Conservation (phyloP, 2,888 invertebrate genomes). For the Griposia aprilina region DNA sequence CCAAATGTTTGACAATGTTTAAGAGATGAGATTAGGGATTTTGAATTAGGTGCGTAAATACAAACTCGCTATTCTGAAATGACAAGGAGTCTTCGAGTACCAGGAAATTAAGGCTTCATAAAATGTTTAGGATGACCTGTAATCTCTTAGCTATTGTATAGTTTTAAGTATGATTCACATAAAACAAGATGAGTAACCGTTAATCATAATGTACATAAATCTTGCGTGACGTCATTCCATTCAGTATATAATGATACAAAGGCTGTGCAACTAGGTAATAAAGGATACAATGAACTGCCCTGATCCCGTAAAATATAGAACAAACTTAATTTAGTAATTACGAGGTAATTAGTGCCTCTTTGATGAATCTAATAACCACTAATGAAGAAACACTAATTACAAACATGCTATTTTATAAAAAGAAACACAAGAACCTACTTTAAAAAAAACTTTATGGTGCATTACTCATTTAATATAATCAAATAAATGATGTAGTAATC, state of each 20-base stretch:
- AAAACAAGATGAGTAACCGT: constrained; percentile 71
- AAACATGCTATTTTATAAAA: constrained; percentile 12
- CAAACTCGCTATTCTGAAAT: constrained; percentile 22
- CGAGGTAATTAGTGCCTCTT: neutral
- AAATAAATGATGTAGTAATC: constrained; percentile 63
- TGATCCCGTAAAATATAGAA: constrained; percentile 13
- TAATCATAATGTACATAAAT: constrained; percentile 74
- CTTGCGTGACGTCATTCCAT: constrained; percentile 70
- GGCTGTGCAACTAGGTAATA: constrained; percentile 1
- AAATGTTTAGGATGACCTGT: constrained; percentile 34
- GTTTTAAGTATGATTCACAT: constrained; percentile 63
- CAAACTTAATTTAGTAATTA: neutral
- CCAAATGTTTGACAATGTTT: constrained; percentile 55
- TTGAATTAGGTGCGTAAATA: constrained; percentile 24
- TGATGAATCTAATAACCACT: neutral
- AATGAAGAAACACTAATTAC: constrained; percentile 6
- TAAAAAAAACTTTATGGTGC: constrained; percentile 44
- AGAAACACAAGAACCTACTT: constrained; percentile 19
- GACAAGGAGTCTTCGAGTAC: neutral
- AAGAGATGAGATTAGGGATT: constrained; percentile 48
- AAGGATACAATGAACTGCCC: constrained; percentile 33
- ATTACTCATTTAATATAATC: constrained; percentile 62
- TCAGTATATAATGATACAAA: constrained; percentile 38
- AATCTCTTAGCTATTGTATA: constrained; percentile 34
- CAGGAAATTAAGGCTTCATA: neutral